Percentiles rank a stretch among this genome's conserved stretches.
These are phyloP conservation scores for Rostratula benghalensis DNA, from an alignment of 2,113 vertebrate genomes.

Conservation along the genomic window DNA sequence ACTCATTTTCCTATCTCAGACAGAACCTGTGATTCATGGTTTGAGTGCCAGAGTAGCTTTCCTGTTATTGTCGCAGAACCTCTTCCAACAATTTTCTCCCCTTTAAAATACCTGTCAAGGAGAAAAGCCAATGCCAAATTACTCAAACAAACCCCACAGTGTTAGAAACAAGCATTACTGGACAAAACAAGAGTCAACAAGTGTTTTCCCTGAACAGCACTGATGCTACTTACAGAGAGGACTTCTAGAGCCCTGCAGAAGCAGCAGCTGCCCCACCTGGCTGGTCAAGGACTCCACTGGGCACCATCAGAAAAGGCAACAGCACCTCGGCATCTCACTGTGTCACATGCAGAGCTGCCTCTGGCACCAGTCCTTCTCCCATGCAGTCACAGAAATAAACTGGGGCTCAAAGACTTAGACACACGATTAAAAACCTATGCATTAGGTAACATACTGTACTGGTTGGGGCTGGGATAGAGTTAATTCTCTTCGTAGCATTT, in stretches of 20 bases:
- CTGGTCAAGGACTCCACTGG: background rate
- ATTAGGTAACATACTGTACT: background rate
- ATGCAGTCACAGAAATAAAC: background rate
- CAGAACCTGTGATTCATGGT: fast-evolving
- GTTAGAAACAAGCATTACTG: background rate
- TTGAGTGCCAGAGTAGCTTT: background rate
- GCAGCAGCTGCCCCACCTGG: background rate
- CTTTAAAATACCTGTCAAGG: background rate
- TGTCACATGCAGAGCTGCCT: background rate
- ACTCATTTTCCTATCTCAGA: background rate
- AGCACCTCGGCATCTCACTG: fast-evolving
- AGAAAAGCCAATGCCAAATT: background rate
- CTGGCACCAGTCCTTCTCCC: background rate
- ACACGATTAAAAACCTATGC: background rate
- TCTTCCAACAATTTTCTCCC: background rate
- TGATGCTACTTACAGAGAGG: background rate
- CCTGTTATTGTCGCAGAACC: background rate
- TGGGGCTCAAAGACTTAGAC: background rate
- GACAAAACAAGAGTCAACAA: background rate
- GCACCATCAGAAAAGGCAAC: background rate
- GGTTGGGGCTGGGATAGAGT: background rate
- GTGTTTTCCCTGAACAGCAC: background rate
- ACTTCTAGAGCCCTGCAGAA: background rate
- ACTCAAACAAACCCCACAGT: background rate
- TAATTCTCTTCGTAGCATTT: background rate